Evolutionary conservation across 2,888 invertebrate species (phyloP), one percentile per base, ranked within the genome.

Genomic region (Alsophila aescularia): DNA sequence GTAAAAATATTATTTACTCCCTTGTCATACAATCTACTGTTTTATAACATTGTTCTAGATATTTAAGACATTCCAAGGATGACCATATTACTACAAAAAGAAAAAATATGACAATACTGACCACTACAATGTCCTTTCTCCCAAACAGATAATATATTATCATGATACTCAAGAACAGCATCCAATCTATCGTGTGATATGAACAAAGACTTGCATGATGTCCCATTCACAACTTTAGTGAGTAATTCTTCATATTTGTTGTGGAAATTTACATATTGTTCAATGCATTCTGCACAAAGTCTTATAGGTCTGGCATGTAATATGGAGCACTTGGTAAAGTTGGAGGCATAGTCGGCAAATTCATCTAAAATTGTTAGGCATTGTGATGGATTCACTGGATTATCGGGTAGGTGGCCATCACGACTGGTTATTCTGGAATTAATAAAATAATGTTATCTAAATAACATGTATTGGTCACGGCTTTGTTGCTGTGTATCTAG

Each of bases 121-220:
- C 95, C 92, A 80, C 93, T 84, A 79, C 95, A 95, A 69, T 93
- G 92, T 45, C 93, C 95, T 74, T 92, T 90, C 18, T 85, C 77
- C 95, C 95, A 95, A 60, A 95, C 79, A 66, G 87, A 77, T 52
- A 84, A 69, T 62, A 93, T 92, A 69, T 92, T 93, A 39, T 88
- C 75, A 80, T 93, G 93, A 59, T 93, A 92, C 52, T 92, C 90
- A 58, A 93, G 77, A 15, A 95, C 87, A 42, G 93, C 93, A 85
- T 94, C 92, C 50, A 95, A 77, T 66, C 94, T 87, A 72, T 95
- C 95, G 48, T 93, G 83, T 64, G 94, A 93, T 57, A 93, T 84
- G 62, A 92, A 93, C 55, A 92, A 72, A 52, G 93, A 91, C 64
- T 92, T 90, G 76, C 95, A 95, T 21, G 93, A 81, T 24, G 91